A percentile compares a stretch with the other conserved stretches of the same genome.
Evolutionary conservation across 2,113 vertebrate species (phyloP).

Genomic region (Corythaixoides concolor): DNA sequence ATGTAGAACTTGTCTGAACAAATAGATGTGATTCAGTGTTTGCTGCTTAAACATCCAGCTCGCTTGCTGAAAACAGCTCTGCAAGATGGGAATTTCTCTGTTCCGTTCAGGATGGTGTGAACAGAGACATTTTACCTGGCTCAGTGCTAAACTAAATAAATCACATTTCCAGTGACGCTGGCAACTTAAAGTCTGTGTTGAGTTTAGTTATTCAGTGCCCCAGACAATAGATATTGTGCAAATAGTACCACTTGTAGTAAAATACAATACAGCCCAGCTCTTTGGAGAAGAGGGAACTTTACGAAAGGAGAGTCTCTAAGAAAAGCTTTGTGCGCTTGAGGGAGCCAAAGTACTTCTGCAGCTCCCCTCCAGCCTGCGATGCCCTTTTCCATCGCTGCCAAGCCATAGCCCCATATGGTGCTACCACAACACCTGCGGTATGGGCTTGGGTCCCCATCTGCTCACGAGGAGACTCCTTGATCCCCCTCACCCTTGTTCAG

Average conservation of each 20-base stretch:
- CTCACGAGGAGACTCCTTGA: neutral
- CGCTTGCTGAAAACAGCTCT: neutral
- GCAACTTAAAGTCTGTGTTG: neutral
- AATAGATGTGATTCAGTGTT: neutral
- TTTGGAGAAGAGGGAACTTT: neutral
- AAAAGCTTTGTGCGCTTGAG: neutral
- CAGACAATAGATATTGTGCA: neutral
- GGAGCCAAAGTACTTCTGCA: neutral
- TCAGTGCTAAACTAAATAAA: neutral
- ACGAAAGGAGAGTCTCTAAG: neutral
- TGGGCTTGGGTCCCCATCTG: neutral
- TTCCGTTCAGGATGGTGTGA: neutral
- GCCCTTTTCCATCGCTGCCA: neutral
- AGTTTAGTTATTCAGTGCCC: neutral
- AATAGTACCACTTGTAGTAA: neutral
- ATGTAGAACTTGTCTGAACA: neutral
- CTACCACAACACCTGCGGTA: neutral
- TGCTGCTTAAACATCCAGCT: neutral
- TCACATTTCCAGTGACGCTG: neutral
- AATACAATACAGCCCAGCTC: neutral
- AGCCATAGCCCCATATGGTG: neutral
- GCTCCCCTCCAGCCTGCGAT: neutral
- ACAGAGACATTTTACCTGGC: neutral
- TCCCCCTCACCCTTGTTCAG: neutral
- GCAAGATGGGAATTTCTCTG: neutral